A percentile compares a stretch with the other conserved stretches of the same genome.
phyloP scores from a whole-genome alignment of 2,888 invertebrate genomes.

The Clistopyga incitator region DNA sequence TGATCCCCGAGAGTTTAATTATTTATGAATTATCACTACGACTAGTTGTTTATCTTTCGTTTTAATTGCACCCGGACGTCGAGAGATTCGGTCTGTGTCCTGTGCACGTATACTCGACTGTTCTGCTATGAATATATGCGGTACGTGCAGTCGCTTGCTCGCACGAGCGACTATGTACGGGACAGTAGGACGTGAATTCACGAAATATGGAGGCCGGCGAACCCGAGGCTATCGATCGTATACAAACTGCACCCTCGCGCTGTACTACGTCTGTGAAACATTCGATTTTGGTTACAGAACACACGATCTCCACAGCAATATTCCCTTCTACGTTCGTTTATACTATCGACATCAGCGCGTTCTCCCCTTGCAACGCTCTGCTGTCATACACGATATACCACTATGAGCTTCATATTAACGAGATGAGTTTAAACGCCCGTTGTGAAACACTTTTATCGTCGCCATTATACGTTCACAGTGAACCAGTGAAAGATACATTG shows the following conservation, averaged over 20 bases:
- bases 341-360: conserved; percentile 42
- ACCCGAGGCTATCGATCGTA: conserved; percentile 51
- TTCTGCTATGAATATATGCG: conserved; percentile 41
- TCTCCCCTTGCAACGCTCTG: neutral
- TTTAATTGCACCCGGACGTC: conserved; percentile 65
- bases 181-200: conserved; percentile 57
- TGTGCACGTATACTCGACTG: conserved; percentile 30
- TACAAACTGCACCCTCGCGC: conserved; percentile 24
- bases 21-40: conserved; percentile 67
- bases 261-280: conserved; percentile 63
- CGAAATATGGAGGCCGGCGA: conserved; percentile 62
- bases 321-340: conserved; percentile 55
- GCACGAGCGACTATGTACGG: conserved; percentile 38
- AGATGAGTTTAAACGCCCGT: conserved; percentile 51
- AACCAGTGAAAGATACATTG: neutral
- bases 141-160: conserved; percentile 26
- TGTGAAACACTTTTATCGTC: conserved; percentile 51
- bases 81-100: conserved; percentile 57
- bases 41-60: conserved; percentile 68
- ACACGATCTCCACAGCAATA: conserved; percentile 53
- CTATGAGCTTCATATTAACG: conserved; percentile 41
- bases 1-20: conserved; percentile 64
- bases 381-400: conserved; percentile 3
- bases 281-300: conserved; percentile 66
- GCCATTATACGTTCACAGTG: conserved; percentile 15